phyloP scores from a whole-genome alignment of 2,113 vertebrate species.

The Nothobranchius kuhntae region DNA sequence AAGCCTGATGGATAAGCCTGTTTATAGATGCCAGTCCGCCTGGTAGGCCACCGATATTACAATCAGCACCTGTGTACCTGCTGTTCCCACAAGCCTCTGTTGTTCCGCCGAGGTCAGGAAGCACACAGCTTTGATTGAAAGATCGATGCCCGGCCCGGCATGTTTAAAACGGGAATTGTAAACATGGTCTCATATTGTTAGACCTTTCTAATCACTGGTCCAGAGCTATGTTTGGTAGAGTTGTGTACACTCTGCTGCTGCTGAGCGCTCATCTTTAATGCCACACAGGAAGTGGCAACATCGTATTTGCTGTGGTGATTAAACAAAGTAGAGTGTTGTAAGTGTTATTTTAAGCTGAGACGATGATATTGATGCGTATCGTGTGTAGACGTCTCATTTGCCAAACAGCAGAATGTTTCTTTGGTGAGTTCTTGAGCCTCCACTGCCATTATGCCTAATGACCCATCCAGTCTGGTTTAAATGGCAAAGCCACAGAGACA shows the following conservation, averaged over 20 bases:
- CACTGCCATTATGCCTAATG: constrained; percentile 93
- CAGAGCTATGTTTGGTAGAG: constrained; percentile 17
- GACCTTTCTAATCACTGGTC: constrained; percentile 32
- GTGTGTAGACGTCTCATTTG: constrained; percentile 41
- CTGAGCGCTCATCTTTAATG: not conserved
- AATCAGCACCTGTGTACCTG: constrained; percentile 79
- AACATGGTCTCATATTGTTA: constrained; percentile 53
- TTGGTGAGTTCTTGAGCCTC: constrained; percentile 81
- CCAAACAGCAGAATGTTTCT: constrained; percentile 83
- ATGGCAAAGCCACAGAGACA: constrained; percentile 86
- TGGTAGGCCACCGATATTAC: constrained; percentile 78
- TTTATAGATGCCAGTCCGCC: constrained; percentile 78
- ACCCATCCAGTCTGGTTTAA: constrained; percentile 92
- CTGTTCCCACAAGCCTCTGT: constrained; percentile 63
- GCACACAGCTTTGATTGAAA: constrained; percentile 53
- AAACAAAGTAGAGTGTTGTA: constrained; percentile 5
- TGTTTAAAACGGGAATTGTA: constrained; percentile 62
- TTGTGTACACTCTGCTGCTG: constrained; percentile 7
- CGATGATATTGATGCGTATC: constrained; percentile 6
- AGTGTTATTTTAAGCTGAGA: constrained; percentile 2
- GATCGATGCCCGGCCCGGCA: constrained; percentile 62
- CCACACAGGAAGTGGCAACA: not conserved
- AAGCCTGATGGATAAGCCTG: constrained; percentile 80
- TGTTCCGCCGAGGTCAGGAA: constrained; percentile 68
- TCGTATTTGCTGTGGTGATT: constrained; percentile 1